phyloP scores from a whole-genome alignment of 92 coral and sea anemone genomes.

The Ricordea florida region DNA sequence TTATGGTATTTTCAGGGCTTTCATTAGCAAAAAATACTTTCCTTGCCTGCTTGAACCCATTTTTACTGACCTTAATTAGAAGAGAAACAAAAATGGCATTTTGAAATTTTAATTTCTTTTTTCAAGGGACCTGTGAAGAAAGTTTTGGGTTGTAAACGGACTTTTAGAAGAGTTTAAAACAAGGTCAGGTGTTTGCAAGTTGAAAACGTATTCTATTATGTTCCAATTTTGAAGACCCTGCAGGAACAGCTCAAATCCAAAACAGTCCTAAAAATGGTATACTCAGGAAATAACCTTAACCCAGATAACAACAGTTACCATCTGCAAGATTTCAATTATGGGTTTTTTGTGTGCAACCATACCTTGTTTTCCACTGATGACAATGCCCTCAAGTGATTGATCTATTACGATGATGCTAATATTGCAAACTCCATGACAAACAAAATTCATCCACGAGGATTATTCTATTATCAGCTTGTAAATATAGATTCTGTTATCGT shows the following conservation, averaged over 20 bases:
- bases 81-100: no score
- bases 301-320: not conserved
- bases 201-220: not conserved
- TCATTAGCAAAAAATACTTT: no score
- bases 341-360: not conserved
- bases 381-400: not conserved
- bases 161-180: not conserved
- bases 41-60: no score
- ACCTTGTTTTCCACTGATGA: constrained; percentile 13
- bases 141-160: not conserved
- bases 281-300: not conserved
- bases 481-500: constrained; percentile 15
- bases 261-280: constrained; percentile 8
- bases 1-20: no score
- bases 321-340: not conserved
- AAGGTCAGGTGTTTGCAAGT: not conserved
- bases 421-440: constrained; percentile 4
- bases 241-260: not conserved
- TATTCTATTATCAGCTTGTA: constrained; percentile 28
- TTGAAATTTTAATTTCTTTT: not conserved
- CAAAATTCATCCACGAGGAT: constrained; percentile 2
- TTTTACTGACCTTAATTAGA: no score
- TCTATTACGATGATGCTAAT: constrained; percentile 24
- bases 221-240: constrained; percentile 10
- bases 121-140: not conserved